phyloP scores from a whole-genome alignment of 1,140 invertebrate genomes.

The Calliopsis andreniformis region DNA sequence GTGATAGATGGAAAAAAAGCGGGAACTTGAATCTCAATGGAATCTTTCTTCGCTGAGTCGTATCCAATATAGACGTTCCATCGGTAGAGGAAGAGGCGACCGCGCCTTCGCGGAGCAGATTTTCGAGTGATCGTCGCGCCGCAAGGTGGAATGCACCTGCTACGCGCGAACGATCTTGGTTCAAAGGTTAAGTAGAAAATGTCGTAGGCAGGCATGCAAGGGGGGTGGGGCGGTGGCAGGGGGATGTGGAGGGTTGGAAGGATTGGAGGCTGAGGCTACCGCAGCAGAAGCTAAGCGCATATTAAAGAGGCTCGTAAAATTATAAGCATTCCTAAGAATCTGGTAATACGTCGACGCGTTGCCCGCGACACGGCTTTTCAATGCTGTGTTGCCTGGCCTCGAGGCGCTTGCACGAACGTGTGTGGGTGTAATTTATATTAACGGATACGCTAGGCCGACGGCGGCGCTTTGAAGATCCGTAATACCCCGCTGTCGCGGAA shows the following conservation, averaged over 20 bases:
- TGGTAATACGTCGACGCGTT: constrained; percentile 71
- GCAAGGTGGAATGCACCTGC: constrained; percentile 64
- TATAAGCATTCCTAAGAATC: constrained; percentile 78
- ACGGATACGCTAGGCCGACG: constrained; percentile 61
- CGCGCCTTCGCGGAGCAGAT: constrained; percentile 45
- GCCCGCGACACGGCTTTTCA: constrained; percentile 7
- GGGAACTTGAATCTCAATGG: constrained; percentile 5
- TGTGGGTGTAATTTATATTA: constrained; percentile 72
- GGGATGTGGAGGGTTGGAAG: constrained; percentile 20
- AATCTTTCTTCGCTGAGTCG: constrained; percentile 24
- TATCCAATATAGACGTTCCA: constrained; percentile 60
- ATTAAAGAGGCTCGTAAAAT: constrained; percentile 80
- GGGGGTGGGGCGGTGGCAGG: neutral
- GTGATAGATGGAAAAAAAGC: neutral
- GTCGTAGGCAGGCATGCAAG: constrained; percentile 58
- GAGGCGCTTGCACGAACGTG: neutral
- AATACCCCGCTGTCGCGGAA: constrained; percentile 59
- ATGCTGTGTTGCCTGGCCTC: constrained; percentile 13
- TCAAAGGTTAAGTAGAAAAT: constrained; percentile 72
- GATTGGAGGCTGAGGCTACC: constrained; percentile 58
- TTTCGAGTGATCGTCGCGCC: constrained; percentile 54
- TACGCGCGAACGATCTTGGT: constrained; percentile 54
- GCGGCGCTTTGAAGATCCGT: constrained; percentile 67
- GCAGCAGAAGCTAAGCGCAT: constrained; percentile 74
- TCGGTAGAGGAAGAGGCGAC: constrained; percentile 12